Evolutionary conservation across 2,113 vertebrate species (phyloP).

Genomic region (Callithrix jacchus): DNA sequence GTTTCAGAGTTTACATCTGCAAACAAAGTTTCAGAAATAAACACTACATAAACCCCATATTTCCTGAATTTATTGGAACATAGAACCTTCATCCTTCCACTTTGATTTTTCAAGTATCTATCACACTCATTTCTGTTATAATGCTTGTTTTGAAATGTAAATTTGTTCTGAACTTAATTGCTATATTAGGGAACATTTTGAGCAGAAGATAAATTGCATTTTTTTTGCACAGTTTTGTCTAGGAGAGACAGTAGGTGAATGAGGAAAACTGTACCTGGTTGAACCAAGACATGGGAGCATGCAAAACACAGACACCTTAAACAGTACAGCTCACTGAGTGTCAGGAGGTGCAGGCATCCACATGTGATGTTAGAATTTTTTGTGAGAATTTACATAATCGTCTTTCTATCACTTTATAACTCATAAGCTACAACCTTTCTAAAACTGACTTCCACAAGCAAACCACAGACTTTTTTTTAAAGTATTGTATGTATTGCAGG

Average conservation of each 20-base stretch:
- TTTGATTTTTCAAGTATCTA: not conserved
- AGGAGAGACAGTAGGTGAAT: not conserved
- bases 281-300: not conserved
- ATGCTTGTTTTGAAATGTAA: not conserved
- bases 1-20: not conserved
- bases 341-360: not conserved
- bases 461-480: not conserved
- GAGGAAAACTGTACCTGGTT: not conserved
- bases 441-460: not conserved
- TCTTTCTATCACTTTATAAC: not conserved
- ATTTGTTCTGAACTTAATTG: not conserved
- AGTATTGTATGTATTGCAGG: not conserved
- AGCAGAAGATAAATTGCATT: not conserved
- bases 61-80: not conserved
- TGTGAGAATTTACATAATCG: not conserved
- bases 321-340: fast-evolving
- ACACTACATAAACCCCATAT: not conserved
- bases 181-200: not conserved
- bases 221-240: not conserved
- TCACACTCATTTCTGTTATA: not conserved
- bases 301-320: not conserved
- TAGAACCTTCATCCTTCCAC: not conserved
- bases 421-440: not conserved
- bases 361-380: too few species aligned
- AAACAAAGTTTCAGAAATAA: not conserved